Base-by-base conservation (phyloP, 2,113 vertebrate species). In the Takifugu flavidus region DNA sequence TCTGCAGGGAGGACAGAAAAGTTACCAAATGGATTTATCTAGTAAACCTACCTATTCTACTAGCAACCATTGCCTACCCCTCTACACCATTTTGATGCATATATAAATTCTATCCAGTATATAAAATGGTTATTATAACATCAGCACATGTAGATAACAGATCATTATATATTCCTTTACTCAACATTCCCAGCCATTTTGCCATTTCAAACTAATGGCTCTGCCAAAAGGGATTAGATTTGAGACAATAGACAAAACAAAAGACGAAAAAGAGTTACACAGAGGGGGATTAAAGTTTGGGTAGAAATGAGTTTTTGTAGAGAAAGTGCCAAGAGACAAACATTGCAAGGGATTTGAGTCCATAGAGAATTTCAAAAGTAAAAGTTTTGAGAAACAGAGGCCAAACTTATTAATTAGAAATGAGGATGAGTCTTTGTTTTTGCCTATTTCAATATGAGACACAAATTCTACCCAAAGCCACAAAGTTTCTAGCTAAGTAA, bases 1-100 rank as follows among this genome's bases (percentile, higher is more conserved):
- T 73, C 95, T 96, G 70, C 1, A 81, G 6, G 27, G 7, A 59
- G 56, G 12, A 2, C 63, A 47, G 45, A 47, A n/a, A 39, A 2
- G 34, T 39, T 39, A 39, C 34, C 34, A 10, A 6, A 1, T 39
- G 34, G 34, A 39, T 31, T 31, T 31, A 31, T 4, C 29, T 31
- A 31, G 29, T 4, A 6, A 39, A 11, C 34, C 34, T 39, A 39
- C 34, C 34, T 1, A 39, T 10, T 39, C 7, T 39, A 1, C 8
- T 39, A 2, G 3, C 34, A 20, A 20, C 20, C 20, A 39, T 39
- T 1, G 34, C 34, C 31, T 39, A 10, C 34, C 34, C 4, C 1
- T 11, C 34, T 39, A 39, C 34, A 39, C 7, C 34, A 10, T 39
- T 39, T 1, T 39, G 6, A 39, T 39, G 34, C 34, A 39, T 39